Evolutionary conservation across 2,113 vertebrate species (phyloP), one percentile per base, ranked within the genome.

Genomic region (Dolichallabes microphthalmus): DNA sequence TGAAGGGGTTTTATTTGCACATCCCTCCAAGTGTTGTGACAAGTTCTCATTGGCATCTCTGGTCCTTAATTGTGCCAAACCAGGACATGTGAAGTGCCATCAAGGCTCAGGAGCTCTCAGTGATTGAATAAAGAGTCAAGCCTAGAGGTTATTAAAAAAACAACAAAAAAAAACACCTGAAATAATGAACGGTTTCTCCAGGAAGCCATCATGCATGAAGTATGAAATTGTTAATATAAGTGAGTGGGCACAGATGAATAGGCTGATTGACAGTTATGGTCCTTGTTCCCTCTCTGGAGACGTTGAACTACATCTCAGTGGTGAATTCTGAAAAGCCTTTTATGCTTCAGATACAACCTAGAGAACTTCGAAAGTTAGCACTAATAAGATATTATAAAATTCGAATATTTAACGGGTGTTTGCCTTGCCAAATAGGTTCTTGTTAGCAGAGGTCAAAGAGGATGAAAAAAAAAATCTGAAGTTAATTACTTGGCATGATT

Each of bases 251-350:
- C 45, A 27, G 64, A 35, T 57, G 66, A 76, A 77, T 78, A 66
- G 66, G 60, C 60, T 84, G 57, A 87, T 84, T 80, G 77, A 87
- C 68, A 80, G 86, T 61, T 68, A 35, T 58, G 78, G 39, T 84
- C 53, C 60, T 80, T 84, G 80, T 84, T 84, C 82, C 68, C 82
- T 84, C 74, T 84, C 60, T 71, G 61, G 58, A 71, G 69, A 80
- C 35, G n/a, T n/a, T 78, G 52, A 78, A 83, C 79, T 60, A 52
- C 52, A 63, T 76, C 80, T 64, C 32, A 79, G 74, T 45, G 3
- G 27, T 83, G 58, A 63, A 55, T 52, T 80, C 63, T n/a, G 69
- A 84, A 80, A 64, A 80, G 86, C 75, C 57, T 80, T 53, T 39
- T 84, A 63, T 80, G 75, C 86, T 79, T 85, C 50, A 78, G 74